These are phyloP conservation scores for Strix aluco DNA, from an alignment of 2,113 vertebrate genomes.

Conservation along the genomic window DNA sequence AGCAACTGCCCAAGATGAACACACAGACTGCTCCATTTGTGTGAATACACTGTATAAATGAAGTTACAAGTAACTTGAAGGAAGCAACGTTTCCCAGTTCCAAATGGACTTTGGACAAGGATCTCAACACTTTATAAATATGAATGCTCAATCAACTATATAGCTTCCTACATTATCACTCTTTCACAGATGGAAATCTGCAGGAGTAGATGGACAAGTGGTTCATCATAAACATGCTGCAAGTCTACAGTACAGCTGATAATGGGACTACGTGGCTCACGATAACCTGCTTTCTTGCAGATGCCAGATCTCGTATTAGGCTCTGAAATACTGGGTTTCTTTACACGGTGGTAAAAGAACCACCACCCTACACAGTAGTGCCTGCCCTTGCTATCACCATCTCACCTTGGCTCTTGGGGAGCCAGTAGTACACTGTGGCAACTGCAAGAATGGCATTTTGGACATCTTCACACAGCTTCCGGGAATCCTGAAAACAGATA, in stretches of 20 bases:
- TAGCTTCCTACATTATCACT: background rate
- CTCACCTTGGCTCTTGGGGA: constrained; percentile 92
- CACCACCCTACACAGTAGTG: background rate
- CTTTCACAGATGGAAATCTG: background rate
- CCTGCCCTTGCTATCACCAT: background rate
- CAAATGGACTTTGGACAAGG: background rate
- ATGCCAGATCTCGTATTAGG: background rate
- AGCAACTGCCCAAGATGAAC: background rate
- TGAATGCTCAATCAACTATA: background rate
- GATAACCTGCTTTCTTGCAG: background rate
- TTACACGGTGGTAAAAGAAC: background rate
- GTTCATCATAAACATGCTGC: background rate
- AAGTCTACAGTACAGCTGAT: background rate
- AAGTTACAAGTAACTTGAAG: background rate
- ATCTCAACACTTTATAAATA: background rate
- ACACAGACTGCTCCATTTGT: background rate
- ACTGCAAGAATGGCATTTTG: constrained; percentile 78
- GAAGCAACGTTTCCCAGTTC: background rate
- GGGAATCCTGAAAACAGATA: constrained; percentile 73
- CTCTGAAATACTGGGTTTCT: background rate
- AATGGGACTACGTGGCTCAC: background rate
- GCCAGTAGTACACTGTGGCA: constrained; percentile 84
- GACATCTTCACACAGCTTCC: constrained; percentile 77
- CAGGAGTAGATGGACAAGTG: background rate
- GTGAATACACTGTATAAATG: background rate